Evolutionary conservation across 2,113 vertebrate species (phyloP).

Genomic region (Tragelaphus strepsiceros): DNA sequence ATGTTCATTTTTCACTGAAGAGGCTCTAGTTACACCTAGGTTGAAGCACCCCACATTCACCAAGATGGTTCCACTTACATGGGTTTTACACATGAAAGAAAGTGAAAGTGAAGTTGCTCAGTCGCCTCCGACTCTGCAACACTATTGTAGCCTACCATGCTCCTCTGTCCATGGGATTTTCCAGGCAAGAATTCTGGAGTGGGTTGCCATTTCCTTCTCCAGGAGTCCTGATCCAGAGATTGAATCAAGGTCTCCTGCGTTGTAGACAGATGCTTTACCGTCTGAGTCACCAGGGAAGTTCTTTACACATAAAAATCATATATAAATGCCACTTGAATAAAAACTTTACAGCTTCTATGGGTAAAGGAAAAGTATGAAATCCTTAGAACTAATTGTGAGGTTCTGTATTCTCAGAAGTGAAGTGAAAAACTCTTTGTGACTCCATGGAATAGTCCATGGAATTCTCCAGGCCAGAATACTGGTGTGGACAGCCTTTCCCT

Average conservation of each 20-base stretch:
- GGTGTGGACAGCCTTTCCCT: neutral
- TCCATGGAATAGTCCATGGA: neutral
- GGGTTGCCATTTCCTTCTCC: neutral
- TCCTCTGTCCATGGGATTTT: neutral
- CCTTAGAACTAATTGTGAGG: neutral
- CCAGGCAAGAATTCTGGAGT: neutral
- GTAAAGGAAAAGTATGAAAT: neutral
- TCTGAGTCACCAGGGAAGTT: neutral
- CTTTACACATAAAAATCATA: neutral
- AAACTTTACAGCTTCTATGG: neutral
- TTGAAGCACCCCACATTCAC: neutral
- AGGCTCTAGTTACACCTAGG: neutral
- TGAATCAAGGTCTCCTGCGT: neutral
- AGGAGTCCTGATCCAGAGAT: neutral
- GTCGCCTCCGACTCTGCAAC: fast-evolving
- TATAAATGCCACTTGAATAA: neutral
- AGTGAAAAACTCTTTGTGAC: neutral
- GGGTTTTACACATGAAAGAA: neutral
- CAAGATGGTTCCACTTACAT: neutral
- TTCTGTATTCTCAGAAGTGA: neutral
- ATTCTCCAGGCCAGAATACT: neutral
- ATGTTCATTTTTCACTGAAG: neutral
- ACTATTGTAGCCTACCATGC: neutral
- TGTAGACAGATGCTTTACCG: neutral
- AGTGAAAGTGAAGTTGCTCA: neutral